These are phyloP conservation scores for Oreonectes daqikongensis DNA, from an alignment of 2,797 vertebrate genomes.

Conservation along the genomic window DNA sequence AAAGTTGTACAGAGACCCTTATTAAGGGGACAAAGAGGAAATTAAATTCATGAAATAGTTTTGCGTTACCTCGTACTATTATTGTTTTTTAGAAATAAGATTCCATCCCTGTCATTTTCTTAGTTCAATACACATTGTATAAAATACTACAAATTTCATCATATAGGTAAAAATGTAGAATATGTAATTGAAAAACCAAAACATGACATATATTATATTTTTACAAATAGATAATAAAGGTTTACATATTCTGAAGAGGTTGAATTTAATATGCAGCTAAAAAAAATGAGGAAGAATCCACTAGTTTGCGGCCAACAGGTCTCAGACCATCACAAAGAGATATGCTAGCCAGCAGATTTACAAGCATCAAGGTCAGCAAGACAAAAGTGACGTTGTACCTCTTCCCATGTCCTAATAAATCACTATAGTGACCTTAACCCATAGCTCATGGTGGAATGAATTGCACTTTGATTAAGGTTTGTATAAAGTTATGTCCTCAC, in stretches of 20 bases:
- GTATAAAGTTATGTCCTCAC: conserved; percentile 47
- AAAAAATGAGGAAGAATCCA: conserved; percentile 48
- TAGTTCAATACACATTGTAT: too few relatives aligned
- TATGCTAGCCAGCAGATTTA: conserved; percentile 56
- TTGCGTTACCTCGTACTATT: too few relatives aligned
- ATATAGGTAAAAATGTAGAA: too few relatives aligned
- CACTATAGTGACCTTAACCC: conserved; percentile 54
- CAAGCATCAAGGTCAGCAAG: conserved; percentile 53
- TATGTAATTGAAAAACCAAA: not conserved
- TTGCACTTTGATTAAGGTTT: conserved; percentile 59
- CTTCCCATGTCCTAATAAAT: conserved; percentile 62
- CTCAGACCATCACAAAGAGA: conserved; percentile 56
- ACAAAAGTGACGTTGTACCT: conserved; percentile 58
- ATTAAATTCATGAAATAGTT: too few relatives aligned
- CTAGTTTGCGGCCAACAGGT: conserved; percentile 43
- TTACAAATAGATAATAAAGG: too few relatives aligned
- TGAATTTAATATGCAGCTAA: conserved; percentile 30
- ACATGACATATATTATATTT: too few relatives aligned
- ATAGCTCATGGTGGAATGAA: conserved; percentile 48
- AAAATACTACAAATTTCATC: too few relatives aligned
- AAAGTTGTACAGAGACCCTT: too few relatives aligned
- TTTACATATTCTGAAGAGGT: not conserved
- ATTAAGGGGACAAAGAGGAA: too few relatives aligned
- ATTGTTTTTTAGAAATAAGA: too few relatives aligned
- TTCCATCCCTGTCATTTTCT: too few relatives aligned